Evolutionary conservation across 2,797 vertebrate species (phyloP), one percentile per base, ranked within the genome.

Genomic region (Caiman crocodilus): DNA sequence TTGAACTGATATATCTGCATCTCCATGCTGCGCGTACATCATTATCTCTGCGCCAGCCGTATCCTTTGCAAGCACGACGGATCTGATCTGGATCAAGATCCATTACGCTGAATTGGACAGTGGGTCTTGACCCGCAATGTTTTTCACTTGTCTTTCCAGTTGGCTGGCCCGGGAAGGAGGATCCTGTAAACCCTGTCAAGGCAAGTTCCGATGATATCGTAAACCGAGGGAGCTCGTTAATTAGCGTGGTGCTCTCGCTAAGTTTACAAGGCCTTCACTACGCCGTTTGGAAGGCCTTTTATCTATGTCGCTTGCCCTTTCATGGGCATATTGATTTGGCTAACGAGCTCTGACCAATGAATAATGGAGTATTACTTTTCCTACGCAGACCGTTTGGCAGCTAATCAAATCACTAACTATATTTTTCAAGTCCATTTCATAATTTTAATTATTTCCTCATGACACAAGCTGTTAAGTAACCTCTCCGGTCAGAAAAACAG

Each of bases 361-460:
- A 79, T 69, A 89, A 90, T 11, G 25, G 84, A 91, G 15, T 30
- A 59, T 85, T 93, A 67, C 73, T 82, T 75, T 50, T 78, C 82
- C 23, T 63, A 74, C 5, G 81, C 88, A 80, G 60, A 58, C 30
- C 6, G 83, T 67, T 69, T 89, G 95, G 89, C 93, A 92, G 90
- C 79, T 56, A 69, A 93, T 91, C 95, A 87, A 79, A 82, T 87
- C 79, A 13, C 63, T 12, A 12, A 59, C 10, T 85, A 57, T 32
- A 56, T 87, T 94, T 95, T 83, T 73, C 61, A 86, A 92, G 80
- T 78, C 82, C 79, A 3, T 87, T 92, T 92, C 84, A 71, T 91
- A 4, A 32, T 95, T 96, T 93, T 93, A 92, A 96, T 94, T 90
- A 94, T 95, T 92, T 96, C 84, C 85, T 94, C 83, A 14, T 58